These are phyloP conservation scores for Saccopteryx leptura DNA, from an alignment of 2,113 vertebrate species.

Conservation along the genomic window DNA sequence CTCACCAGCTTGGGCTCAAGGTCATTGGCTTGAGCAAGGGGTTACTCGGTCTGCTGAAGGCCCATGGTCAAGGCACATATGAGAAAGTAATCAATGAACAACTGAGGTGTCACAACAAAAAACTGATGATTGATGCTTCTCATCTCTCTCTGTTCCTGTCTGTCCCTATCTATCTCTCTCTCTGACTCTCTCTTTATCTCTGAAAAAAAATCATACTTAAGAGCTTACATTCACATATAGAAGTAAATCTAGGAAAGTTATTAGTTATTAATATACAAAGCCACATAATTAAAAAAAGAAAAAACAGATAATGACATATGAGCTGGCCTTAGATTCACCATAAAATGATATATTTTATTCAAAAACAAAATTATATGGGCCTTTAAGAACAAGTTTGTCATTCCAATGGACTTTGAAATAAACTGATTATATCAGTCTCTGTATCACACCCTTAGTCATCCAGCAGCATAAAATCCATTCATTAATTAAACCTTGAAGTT, in stretches of 20 bases:
- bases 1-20: too few relatives aligned
- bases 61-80: too few relatives aligned
- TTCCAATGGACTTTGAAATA: background rate
- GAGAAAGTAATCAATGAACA: too few relatives aligned
- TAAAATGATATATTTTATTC: conserved; percentile 69
- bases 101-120: too few relatives aligned
- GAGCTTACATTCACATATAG: conserved; percentile 37
- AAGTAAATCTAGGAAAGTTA: conserved; percentile 60
- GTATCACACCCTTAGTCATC: background rate
- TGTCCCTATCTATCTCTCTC: too few relatives aligned
- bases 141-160: too few relatives aligned
- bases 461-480: background rate
- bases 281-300: conserved; percentile 65
- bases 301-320: conserved; percentile 62
- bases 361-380: conserved; percentile 55
- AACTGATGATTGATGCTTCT: too few relatives aligned
- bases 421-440: background rate
- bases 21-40: too few relatives aligned
- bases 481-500: conserved; percentile 89
- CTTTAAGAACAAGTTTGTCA: background rate
- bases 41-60: too few relatives aligned
- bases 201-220: background rate
- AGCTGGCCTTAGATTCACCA: conserved; percentile 69
- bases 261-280: conserved; percentile 64
- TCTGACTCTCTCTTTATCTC: too few relatives aligned